Percentiles rank a stretch among this genome's conserved stretches.
phyloP scores from a whole-genome alignment of 1,140 invertebrate species.

The Cotesia typhae region DNA sequence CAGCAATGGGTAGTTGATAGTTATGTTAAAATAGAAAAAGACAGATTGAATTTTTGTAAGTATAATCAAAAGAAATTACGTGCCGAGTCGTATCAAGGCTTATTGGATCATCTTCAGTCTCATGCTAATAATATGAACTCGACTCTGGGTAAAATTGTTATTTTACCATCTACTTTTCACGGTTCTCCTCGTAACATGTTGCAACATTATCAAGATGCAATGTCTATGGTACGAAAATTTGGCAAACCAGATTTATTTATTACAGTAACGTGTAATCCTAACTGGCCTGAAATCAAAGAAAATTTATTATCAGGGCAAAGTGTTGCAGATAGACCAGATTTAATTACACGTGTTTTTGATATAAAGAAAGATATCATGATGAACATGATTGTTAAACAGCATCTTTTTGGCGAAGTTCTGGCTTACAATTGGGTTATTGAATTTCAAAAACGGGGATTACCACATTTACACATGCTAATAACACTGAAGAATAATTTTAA shows the following conservation, averaged over 20 bases:
- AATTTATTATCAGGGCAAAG: too few relatives aligned
- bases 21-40: too few relatives aligned
- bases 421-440: constrained; percentile 21
- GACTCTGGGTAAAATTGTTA: too few relatives aligned
- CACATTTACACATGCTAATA: constrained; percentile 31
- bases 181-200: too few relatives aligned
- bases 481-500: constrained; percentile 40
- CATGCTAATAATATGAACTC: too few relatives aligned
- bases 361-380: constrained; percentile 28
- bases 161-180: too few relatives aligned
- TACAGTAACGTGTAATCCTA: too few relatives aligned
- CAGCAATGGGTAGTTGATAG: too few relatives aligned
- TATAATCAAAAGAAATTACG: constrained; percentile 38
- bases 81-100: too few relatives aligned
- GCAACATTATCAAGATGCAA: constrained; percentile 41
- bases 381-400: constrained; percentile 10
- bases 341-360: constrained; percentile 28
- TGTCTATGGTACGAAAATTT: constrained; percentile 57
- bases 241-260: constrained; percentile 14
- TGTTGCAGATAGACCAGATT: constrained; percentile 49
- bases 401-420: constrained; percentile 14
- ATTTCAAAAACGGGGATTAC: constrained; percentile 12
- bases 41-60: too few relatives aligned
- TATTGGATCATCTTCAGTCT: too few relatives aligned
- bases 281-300: too few relatives aligned